Evolutionary conservation across 2,113 vertebrate genomes (phyloP).

Genomic region (Anoplopoma fimbria): DNA sequence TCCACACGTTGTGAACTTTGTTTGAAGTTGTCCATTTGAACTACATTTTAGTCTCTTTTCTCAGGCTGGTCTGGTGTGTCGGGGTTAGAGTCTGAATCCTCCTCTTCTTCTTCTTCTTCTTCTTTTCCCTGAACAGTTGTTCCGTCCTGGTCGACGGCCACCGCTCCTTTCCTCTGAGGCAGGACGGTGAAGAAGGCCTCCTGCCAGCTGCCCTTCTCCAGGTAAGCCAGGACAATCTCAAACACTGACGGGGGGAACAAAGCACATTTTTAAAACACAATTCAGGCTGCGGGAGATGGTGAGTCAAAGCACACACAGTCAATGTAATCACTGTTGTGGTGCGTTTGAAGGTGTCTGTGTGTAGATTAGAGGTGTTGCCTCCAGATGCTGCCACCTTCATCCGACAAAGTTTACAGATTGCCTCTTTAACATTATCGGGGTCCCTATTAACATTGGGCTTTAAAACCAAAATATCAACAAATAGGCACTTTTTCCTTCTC

Average conservation of each 20-base stretch:
- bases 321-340: no score
- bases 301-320: not conserved
- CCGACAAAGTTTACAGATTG: no score
- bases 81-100: conserved; percentile 60
- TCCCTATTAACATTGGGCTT: no score
- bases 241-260: conserved; percentile 86
- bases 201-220: conserved; percentile 93
- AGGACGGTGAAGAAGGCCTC: conserved; percentile 95
- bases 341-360: no score
- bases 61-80: conserved; percentile 33
- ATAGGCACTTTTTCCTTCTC: no score
- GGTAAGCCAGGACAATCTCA: conserved; percentile 94
- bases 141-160: conserved; percentile 82
- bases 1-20: not conserved
- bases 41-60: accelerated
- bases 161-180: conserved; percentile 93
- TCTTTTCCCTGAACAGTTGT: conserved; percentile 18
- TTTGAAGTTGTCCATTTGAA: not conserved
- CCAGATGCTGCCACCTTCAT: no score
- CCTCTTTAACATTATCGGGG: no score
- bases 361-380: no score
- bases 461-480: no score
- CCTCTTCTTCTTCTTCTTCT: conserved; percentile 45
- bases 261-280: not conserved
- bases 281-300: no score